Conservation (phyloP, 2,888 invertebrate genomes). For the Toxonevra muliebris region DNA sequence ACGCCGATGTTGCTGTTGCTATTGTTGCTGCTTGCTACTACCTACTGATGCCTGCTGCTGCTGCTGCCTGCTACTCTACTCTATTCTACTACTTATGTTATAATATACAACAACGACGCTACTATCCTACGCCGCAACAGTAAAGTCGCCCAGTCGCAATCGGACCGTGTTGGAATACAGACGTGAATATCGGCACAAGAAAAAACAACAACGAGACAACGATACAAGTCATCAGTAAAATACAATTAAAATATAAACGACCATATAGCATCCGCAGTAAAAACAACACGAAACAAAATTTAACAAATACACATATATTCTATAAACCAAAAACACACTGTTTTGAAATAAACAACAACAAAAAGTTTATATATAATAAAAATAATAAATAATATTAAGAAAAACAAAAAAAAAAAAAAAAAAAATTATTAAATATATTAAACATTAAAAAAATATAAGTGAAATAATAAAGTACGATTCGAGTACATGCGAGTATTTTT, state of each 20-base stretch:
- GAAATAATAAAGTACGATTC: conserved; percentile 26
- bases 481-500: conserved; percentile 18
- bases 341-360: not conserved
- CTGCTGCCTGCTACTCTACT: conserved; percentile 21
- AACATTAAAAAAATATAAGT: not conserved
- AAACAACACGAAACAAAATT: conserved; percentile 16
- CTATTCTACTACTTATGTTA: conserved; percentile 20
- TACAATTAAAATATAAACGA: not conserved
- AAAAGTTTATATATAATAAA: not conserved
- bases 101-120: conserved; percentile 30
- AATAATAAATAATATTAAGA: not conserved
- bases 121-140: conserved; percentile 40
- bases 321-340: not conserved
- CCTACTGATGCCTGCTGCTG: conserved; percentile 18
- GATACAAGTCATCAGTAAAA: conserved; percentile 1
- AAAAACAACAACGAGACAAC: conserved; percentile 22
- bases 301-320: not conserved
- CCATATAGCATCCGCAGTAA: conserved; percentile 32
- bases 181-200: conserved; percentile 49
- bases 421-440: conserved; percentile 4
- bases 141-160: conserved; percentile 59
- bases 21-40: conserved; percentile 18
- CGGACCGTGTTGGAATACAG: conserved; percentile 63
- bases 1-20: not conserved
- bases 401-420: not conserved